A percentile compares a stretch with the other conserved stretches of the same genome.
phyloP scores from a whole-genome alignment of 2,888 invertebrate species.

The Siphlonurus alternatus region DNA sequence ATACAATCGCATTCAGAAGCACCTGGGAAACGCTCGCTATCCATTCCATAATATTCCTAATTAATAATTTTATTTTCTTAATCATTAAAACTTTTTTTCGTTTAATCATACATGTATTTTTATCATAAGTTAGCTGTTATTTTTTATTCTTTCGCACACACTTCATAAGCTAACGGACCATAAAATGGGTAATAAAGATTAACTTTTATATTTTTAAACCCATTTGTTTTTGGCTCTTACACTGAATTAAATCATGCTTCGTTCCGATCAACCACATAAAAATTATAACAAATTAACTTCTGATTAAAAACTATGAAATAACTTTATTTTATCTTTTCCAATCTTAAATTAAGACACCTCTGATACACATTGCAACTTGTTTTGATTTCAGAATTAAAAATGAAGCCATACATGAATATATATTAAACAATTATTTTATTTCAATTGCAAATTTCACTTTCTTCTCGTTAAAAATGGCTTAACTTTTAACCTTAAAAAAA shows the following conservation, averaged over 20 bases:
- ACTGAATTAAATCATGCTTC: neutral
- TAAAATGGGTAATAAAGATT: neutral
- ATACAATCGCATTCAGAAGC: neutral
- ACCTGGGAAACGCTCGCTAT: neutral
- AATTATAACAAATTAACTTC: neutral
- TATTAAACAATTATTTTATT: too few relatives aligned
- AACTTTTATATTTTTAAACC: neutral
- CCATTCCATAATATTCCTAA: neutral
- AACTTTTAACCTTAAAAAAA: too few relatives aligned
- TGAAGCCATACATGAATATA: too few relatives aligned
- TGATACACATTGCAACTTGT: too few relatives aligned
- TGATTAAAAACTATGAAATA: neutral
- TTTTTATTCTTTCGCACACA: neutral
- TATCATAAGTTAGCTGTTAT: neutral
- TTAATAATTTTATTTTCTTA: neutral
- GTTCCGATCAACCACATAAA: neutral
- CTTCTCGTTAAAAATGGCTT: too few relatives aligned
- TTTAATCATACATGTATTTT: neutral
- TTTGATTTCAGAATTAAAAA: too few relatives aligned
- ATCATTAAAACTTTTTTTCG: neutral
- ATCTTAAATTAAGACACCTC: neutral
- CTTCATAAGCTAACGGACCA: neutral
- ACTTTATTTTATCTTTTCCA: neutral
- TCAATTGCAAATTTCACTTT: too few relatives aligned
- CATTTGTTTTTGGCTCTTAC: neutral